A percentile compares a stretch with the other conserved stretches of the same genome.
These are phyloP conservation scores for Bufo bufo DNA, from an alignment of 2,113 vertebrate genomes.

Conservation along the genomic window DNA sequence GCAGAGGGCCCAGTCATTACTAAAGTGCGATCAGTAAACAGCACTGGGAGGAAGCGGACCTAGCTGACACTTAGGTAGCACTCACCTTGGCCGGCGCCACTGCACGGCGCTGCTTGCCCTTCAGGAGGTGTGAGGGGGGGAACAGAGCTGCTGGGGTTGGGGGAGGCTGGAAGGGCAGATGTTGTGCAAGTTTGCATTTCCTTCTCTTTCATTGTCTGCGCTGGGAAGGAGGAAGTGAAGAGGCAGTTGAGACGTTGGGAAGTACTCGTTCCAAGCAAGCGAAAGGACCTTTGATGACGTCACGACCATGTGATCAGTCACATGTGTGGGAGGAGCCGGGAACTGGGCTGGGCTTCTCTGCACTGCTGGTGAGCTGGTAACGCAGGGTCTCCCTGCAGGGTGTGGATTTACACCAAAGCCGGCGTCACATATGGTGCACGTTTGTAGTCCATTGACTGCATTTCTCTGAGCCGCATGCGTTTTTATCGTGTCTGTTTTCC, in stretches of 20 bases:
- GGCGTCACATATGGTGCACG: no score
- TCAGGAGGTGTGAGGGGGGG: background rate
- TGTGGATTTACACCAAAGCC: no score
- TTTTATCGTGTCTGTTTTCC: no score
- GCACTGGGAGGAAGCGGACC: background rate
- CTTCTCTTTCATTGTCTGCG: slow-evolving; percentile 44
- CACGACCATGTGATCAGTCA: background rate
- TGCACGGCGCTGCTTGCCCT: background rate
- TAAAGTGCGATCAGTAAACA: background rate
- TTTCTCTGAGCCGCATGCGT: no score
- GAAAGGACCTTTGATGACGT: slow-evolving; percentile 11
- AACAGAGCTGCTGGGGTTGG: background rate
- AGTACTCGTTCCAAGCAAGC: background rate
- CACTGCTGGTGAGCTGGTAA: no score
- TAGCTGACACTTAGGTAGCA: background rate
- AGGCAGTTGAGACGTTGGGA: background rate
- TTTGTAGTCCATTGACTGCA: no score
- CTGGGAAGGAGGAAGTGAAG: slow-evolving; percentile 8
- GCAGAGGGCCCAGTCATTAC: no score
- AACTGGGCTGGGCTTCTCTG: no score
- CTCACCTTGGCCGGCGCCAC: slow-evolving; percentile 11
- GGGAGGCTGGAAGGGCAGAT: background rate
- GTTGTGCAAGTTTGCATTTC: slow-evolving; percentile 27
- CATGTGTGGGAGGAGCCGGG: background rate
- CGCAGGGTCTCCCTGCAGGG: no score